A percentile compares a stretch with the other conserved stretches of the same genome.
Evolutionary conservation across 1,140 invertebrate species (phyloP).

Genomic region (Psilanteris sp.): DNA sequence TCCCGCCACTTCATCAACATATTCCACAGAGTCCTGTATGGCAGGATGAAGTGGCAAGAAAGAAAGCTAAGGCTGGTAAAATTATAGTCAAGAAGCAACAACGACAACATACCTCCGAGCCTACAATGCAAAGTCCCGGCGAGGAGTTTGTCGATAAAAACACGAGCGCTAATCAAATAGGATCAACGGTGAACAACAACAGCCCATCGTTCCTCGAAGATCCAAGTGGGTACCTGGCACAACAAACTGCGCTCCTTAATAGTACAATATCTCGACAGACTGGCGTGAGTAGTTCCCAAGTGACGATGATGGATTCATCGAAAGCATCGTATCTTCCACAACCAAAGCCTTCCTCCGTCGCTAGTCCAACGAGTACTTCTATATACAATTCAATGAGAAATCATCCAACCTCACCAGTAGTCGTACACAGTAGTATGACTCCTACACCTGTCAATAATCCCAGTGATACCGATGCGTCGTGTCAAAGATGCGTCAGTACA

Average conservation of each 20-base stretch:
- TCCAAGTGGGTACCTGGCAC: constrained; percentile 91
- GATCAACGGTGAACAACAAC: constrained; percentile 70
- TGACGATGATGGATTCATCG: constrained; percentile 73
- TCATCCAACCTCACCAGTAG: constrained; percentile 75
- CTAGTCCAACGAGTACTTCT: constrained; percentile 72
- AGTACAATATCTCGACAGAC: constrained; percentile 90
- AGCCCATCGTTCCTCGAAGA: constrained; percentile 91
- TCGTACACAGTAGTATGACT: constrained; percentile 77
- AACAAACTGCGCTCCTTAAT: constrained; percentile 90
- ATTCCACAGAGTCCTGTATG: constrained; percentile 82
- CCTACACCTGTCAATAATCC: constrained; percentile 69
- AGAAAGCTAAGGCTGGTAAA: constrained; percentile 82
- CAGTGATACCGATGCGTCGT: constrained; percentile 71
- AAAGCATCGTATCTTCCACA: constrained; percentile 74
- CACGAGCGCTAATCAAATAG: constrained; percentile 69
- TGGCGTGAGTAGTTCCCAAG: constrained; percentile 78
- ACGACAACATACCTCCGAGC: constrained; percentile 73
- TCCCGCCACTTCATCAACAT: constrained; percentile 86
- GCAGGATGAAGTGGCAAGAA: constrained; percentile 83
- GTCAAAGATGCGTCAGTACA: constrained; percentile 71
- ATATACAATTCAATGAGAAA: constrained; percentile 72
- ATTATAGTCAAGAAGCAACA: constrained; percentile 81
- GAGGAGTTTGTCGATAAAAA: constrained; percentile 75
- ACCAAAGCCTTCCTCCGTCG: constrained; percentile 75
- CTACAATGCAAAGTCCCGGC: constrained; percentile 63